Evolutionary conservation across 2,888 invertebrate genomes (phyloP).

Genomic region (Drosophila putrida): DNA sequence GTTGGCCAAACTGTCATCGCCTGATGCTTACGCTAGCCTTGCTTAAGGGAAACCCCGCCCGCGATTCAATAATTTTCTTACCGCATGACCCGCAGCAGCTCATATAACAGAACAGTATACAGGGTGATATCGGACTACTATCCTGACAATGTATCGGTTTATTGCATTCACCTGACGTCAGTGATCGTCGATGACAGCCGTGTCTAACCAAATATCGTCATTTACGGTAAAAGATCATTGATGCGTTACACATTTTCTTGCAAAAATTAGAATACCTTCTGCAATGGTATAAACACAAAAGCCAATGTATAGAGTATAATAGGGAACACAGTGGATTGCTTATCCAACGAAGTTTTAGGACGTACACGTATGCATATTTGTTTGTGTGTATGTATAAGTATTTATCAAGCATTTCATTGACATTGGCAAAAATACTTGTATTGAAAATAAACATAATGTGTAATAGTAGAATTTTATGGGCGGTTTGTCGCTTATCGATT

Average conservation of each 20-base stretch:
- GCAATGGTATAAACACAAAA: not conserved
- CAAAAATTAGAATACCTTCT: no score
- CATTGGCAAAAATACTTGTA: not conserved
- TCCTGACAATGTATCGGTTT: not conserved
- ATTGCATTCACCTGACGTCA: conserved; percentile 51
- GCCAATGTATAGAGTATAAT: not conserved
- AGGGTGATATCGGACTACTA: no score
- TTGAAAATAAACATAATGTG: not conserved
- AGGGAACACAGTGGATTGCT: not conserved
- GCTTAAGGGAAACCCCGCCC: conserved; percentile 12
- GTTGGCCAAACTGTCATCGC: conserved; percentile 9
- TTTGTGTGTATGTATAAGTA: conserved; percentile 30
- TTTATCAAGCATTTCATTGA: not conserved
- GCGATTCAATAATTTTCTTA: conserved; percentile 20
- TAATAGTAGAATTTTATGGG: not conserved
- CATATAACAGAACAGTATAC: conserved; percentile 25
- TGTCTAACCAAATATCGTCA: conserved; percentile 38
- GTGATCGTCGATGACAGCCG: conserved; percentile 4
- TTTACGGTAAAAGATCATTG: conserved; percentile 41
- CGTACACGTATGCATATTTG: not conserved
- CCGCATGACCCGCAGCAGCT: not conserved
- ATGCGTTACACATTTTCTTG: no score
- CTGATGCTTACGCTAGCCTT: conserved; percentile 16
- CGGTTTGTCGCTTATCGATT: conserved; percentile 1
- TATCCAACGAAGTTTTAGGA: not conserved